These are phyloP conservation scores for Trinorchestia longiramus DNA, from an alignment of 1,140 invertebrate species.

Conservation along the genomic window DNA sequence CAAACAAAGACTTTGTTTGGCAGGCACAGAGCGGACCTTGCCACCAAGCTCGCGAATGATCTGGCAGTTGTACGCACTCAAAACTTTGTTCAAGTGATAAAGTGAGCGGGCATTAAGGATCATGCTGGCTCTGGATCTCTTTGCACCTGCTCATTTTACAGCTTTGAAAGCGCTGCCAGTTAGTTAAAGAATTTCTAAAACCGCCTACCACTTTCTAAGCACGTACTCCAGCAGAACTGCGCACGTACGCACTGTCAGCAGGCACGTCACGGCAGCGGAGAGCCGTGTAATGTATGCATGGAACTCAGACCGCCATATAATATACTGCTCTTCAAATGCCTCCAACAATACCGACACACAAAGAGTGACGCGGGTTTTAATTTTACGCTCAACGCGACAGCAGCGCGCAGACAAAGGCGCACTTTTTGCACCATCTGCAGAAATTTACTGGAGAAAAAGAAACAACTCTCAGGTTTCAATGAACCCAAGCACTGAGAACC, in stretches of 20 bases:
- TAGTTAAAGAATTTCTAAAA: background rate
- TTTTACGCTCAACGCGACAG: background rate
- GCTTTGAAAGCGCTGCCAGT: background rate
- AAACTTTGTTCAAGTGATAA: background rate
- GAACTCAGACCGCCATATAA: background rate
- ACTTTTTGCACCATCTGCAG: background rate
- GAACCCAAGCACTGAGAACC: background rate
- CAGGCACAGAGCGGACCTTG: no score
- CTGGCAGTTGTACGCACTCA: background rate
- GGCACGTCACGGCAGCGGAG: background rate
- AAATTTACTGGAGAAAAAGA: background rate
- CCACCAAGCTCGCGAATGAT: background rate
- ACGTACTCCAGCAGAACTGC: background rate
- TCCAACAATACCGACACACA: background rate
- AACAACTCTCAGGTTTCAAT: background rate
- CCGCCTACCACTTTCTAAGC: background rate
- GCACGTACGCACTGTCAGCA: background rate
- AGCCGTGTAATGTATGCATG: constrained; percentile 34
- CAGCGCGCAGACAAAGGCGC: background rate
- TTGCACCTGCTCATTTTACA: background rate
- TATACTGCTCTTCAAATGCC: background rate
- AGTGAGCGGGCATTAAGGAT: background rate
- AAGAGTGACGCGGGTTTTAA: background rate
- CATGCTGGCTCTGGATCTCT: background rate
- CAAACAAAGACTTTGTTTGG: no score